Percentiles rank a stretch among this genome's conserved stretches.
Conservation (phyloP, 2,888 invertebrate genomes). For the Acanthosepion esculentum region DNA sequence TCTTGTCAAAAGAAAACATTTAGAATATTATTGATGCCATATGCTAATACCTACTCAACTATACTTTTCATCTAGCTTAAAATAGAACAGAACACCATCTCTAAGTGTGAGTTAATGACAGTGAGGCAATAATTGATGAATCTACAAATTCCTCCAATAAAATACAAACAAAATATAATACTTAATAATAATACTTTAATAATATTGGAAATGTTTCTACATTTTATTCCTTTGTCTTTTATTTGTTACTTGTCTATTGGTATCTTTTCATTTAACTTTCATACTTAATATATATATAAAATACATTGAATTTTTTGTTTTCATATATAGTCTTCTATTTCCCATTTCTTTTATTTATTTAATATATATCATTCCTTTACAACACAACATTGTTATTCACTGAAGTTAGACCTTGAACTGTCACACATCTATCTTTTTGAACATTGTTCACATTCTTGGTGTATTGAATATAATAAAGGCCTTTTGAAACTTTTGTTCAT, state of each 20-base stretch:
- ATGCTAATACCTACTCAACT: not conserved
- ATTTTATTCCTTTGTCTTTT: not conserved
- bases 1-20: too few species aligned
- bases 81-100: not conserved
- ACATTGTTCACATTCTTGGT: conserved; percentile 16
- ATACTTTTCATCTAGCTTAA: not conserved
- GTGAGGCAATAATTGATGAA: not conserved
- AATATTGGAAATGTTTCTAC: not conserved
- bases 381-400: not conserved
- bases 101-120: not conserved
- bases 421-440: not conserved
- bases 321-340: too few species aligned
- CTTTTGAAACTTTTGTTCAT: conserved; percentile 8
- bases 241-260: not conserved
- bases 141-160: not conserved
- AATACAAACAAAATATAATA: not conserved
- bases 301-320: not conserved
- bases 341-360: too few species aligned
- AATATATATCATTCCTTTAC: not conserved
- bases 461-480: not conserved
- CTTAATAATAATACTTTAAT: not conserved
- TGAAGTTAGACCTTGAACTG: not conserved
- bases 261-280: not conserved
- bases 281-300: not conserved
- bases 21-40: too few species aligned